Conservation (phyloP, 2,888 invertebrate genomes). For the Lathronympha strigana region DNA sequence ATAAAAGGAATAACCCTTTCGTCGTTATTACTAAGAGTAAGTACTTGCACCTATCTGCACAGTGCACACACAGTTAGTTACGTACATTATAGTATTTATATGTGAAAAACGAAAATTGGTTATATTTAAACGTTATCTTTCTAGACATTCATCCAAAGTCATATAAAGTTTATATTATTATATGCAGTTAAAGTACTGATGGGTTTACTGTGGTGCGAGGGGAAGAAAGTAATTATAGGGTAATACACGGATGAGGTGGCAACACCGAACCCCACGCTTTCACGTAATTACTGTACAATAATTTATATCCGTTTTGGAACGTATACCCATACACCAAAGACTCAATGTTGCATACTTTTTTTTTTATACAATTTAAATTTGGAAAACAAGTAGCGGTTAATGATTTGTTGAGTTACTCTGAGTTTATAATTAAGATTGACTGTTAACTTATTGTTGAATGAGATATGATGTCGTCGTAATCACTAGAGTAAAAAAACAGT, state of each 20-base stretch:
- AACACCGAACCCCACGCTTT: conserved; percentile 35
- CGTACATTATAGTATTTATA: too few relatives aligned
- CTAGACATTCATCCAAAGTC: too few relatives aligned
- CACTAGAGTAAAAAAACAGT: neutral
- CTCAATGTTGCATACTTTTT: conserved; percentile 1
- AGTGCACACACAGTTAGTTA: too few relatives aligned
- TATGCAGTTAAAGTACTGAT: conserved; percentile 1
- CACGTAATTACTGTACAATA: conserved; percentile 27
- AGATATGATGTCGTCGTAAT: neutral
- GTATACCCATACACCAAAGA: conserved; percentile 12
- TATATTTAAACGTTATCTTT: too few relatives aligned
- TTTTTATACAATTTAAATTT: neutral
- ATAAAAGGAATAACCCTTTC: too few relatives aligned
- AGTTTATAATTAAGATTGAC: conserved; percentile 18
- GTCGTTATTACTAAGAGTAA: too few relatives aligned
- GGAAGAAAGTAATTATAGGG: conserved; percentile 74
- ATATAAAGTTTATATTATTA: neutral
- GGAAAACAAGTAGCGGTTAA: conserved; percentile 13
- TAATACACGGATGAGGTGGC: conserved; percentile 61
- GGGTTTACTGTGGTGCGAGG: conserved; percentile 46
- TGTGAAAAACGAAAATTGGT: too few relatives aligned
- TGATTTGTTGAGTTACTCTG: conserved; percentile 19
- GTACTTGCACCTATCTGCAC: too few relatives aligned
- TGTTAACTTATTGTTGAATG: neutral
- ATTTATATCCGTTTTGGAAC: conserved; percentile 24